Percentiles rank a stretch among this genome's conserved stretches.
These are phyloP conservation scores for Pampusana beccarii DNA, from an alignment of 2,113 vertebrate species.

Conservation along the genomic window DNA sequence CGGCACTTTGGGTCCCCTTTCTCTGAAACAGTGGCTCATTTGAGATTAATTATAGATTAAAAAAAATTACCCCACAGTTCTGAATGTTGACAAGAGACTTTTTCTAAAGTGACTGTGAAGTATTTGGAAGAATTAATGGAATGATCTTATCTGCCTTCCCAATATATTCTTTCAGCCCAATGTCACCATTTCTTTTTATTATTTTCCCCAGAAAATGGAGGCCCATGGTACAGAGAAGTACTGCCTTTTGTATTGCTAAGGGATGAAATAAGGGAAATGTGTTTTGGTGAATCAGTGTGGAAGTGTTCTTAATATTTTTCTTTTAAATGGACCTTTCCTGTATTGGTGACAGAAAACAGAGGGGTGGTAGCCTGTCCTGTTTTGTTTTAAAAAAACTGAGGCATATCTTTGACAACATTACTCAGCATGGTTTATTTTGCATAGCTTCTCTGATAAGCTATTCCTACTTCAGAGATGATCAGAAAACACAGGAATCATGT, in stretches of 20 bases:
- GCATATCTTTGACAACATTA: not conserved
- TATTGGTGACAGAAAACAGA: not conserved
- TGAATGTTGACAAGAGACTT: not conserved
- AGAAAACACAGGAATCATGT: not conserved
- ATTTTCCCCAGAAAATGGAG: not conserved
- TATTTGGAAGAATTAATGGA: not conserved
- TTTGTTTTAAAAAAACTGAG: not conserved
- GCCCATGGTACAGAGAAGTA: not conserved
- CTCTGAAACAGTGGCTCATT: not conserved
- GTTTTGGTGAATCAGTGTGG: not conserved
- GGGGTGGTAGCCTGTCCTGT: not conserved
- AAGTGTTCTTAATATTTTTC: not conserved
- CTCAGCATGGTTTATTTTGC: not conserved
- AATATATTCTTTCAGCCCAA: not conserved
- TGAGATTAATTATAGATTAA: constrained; percentile 37
- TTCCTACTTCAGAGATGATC: not conserved
- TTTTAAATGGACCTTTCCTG: not conserved
- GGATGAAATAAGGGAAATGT: not conserved
- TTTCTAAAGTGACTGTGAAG: not conserved
- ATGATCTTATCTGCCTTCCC: not conserved
- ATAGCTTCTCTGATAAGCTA: not conserved
- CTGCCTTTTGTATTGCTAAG: not conserved
- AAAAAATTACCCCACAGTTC: not conserved
- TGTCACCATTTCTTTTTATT: not conserved
- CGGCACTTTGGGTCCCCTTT: not conserved